Base-by-base conservation (phyloP, 2,113 vertebrate genomes). In the Hylia prasina region DNA sequence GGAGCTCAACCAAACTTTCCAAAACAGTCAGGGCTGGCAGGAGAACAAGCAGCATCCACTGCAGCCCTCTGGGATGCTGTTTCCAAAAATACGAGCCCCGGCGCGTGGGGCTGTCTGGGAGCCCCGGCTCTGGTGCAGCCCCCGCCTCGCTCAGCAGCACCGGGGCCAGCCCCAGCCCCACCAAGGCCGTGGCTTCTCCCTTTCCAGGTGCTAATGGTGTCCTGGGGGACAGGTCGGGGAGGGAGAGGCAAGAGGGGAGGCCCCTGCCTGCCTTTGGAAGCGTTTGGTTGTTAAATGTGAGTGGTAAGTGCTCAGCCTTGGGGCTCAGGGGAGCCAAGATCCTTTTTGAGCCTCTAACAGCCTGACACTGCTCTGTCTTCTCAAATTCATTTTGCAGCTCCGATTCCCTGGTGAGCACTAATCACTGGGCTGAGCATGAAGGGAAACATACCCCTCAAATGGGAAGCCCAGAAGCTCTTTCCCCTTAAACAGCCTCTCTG, bases 121-220 rank as follows among this genome's bases (percentile, higher is more conserved):
- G 89, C 90, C 80, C 51, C 5, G 39, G 57, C 73, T 87, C 39
- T 83, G 2, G 2, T 11, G 20, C 2, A 9, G 60, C 58, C 7
- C 42, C 42, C n/a, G n/a, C n/a, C n/a, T n/a, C n/a, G n/a, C n/a
- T 40, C 39, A 40, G 39, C 39, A 40, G 39, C 39, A 40, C 39
- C 39, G 39, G 39, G 42, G 15, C 14, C 42, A 42, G 42, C 84
- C 79, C 42, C 35, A 72, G 54, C 16, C 8, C 89, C 45, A 80
- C 86, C 86, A 28, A 73, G 90, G 94, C 86, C 63, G 1, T 31
- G 91, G 44, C 90, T 94, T 85, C 94, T 94, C 63, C 4, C 1
- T 85, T 69, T 77, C 16, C 95, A 96, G 95, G 95, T 96, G 96
- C 93, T 95, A 96, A 94, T 96, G 91, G 87, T 91, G 71, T 96